Evolutionary conservation across 2,888 invertebrate species (phyloP), one percentile per base, ranked within the genome.

Genomic region (Drosophila neonasuta): DNA sequence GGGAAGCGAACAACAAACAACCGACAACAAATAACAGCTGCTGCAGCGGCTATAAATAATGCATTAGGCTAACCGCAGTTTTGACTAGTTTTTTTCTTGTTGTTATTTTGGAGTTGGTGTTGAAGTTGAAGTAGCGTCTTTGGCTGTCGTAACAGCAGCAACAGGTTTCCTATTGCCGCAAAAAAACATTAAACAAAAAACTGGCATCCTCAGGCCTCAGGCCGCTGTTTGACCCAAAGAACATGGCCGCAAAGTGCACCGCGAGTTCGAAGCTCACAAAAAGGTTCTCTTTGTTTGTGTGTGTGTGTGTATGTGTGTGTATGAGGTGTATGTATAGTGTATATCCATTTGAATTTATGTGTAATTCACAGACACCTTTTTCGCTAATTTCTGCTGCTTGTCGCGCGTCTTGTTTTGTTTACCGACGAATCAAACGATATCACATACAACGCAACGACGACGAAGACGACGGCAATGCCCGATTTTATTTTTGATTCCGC

Each of bases 61-160:
- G 77, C 80, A 79, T 79, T 79, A 77, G 77, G 62, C 68, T 63
- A 77, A 77, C 80, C 77, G 42, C 79, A 76, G 71, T 63, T 76
- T 57, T 66, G 66, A 56, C 62, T 58, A 58, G 65, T 66, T 74
- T 74, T 63, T 51, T 68, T 55, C 41, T 24, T 24, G 20, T 24
- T 24, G 24, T 24, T 58, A 58, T 24, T 30, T 36, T 46, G 32
- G 15, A 36, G 24, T 39, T 46, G 32, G 30, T 32, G 24, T 41
- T 41, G 13, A 13, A 41, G 39, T 41, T 15, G 13, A 15, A 41
- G 39, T 13, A n/a, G 36, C 39, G 41, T 32, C 17, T 46, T 49
- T 17, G 61, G 17, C 76, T 73, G 74, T 77, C 68, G 74, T 74
- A 74, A 77, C 77, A 72, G 62, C 77, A 72, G 62, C 65, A 74